Evolutionary conservation across 2,888 invertebrate genomes (phyloP), one percentile per base, ranked within the genome.

Genomic region (Griposia aprilina): DNA sequence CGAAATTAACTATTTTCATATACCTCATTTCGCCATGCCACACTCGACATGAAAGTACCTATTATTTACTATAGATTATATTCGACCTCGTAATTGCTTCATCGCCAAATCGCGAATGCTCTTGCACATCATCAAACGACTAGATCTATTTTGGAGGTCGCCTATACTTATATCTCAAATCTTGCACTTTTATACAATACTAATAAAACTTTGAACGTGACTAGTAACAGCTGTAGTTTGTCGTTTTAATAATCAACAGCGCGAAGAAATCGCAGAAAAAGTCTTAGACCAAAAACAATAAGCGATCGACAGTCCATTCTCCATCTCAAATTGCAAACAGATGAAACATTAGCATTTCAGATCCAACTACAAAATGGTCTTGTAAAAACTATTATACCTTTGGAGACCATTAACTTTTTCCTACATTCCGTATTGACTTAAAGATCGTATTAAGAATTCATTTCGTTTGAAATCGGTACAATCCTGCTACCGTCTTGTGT

Each of bases 391-490:
- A 59, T 50, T 70, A n/a, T 41, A 59, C 60, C 55, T 60, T 45
- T 1, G 13, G 50, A 73, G 75, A 26, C 75, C 78, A 88, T 88
- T 85, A 87, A 63, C 72, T 78, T 86, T 79, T 85, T 81, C 76
- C 59, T 26, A 13, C 52, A 57, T 36, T 63, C 15, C 7, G 36
- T 45, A 66, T 88, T 84, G 85, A 79, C 78, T 82, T 85, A 73
- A 83, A 83, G 74, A 69, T 62, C 13, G 78, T 70, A 87, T 87
- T 81, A 82, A 76, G 78, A 84, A 88, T 84, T 82, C 80, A 82
- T 84, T 86, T 68, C 88, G 59, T 63, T 86, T 84, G 66, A 76
- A 81, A 84, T 81, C 80, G 59, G 23, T 73, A 78, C 88, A 81
- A 78, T 67, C 69, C 41, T 45, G n/a, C 60, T 23, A 60, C 26